Evolutionary conservation across 2,113 vertebrate species (phyloP), one percentile per base, ranked within the genome.

Genomic region (Rhea pennata): DNA sequence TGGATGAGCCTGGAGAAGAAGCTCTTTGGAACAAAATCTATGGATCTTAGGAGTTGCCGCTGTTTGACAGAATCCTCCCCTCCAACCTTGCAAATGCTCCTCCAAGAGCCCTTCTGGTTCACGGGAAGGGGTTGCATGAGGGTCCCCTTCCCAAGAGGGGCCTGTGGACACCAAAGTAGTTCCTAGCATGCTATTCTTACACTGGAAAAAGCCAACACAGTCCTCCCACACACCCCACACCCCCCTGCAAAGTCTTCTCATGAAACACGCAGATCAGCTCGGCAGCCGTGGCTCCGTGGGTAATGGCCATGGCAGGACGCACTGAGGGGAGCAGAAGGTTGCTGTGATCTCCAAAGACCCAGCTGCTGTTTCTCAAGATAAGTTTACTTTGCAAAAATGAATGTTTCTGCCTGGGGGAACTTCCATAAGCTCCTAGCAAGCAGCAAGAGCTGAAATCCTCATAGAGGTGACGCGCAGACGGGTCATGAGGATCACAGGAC

Each of bases 391-490:
- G n/a, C 5, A 40, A 69, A 69, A 2, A 17, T 64, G 87, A 61
- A 54, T 39, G 5, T 65, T 91, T 72, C 72, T 64, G 89, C 84
- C 73, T 27, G 54, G 22, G 75, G 42, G 26, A 86, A 92, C 69
- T 59, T 73, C 90, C 65, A 14, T 54, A 76, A 87, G 1, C 50
- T 84, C 76, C 54, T 27, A 31, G 76, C 87, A 87, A 72, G 87
- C 84, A 50, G 42, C 3, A n/a, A 88, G 72, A 91, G 89, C 44
- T 42, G 62, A n/a, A 80, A 84, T 40, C 53, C 48, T 62, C 36
- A 58, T 5, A 1, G 6, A 50, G 61, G 26, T 33, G 23, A 42
- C 0, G 1, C 51, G 33, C 21, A 10, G 66, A 2, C 40, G 6
- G 70, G 27, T 3, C 62, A 40, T 7, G 64, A 71, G 36, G 58